phyloP scores from a whole-genome alignment of 1,140 invertebrate genomes.

The Trachymyrmex cornetzi region DNA sequence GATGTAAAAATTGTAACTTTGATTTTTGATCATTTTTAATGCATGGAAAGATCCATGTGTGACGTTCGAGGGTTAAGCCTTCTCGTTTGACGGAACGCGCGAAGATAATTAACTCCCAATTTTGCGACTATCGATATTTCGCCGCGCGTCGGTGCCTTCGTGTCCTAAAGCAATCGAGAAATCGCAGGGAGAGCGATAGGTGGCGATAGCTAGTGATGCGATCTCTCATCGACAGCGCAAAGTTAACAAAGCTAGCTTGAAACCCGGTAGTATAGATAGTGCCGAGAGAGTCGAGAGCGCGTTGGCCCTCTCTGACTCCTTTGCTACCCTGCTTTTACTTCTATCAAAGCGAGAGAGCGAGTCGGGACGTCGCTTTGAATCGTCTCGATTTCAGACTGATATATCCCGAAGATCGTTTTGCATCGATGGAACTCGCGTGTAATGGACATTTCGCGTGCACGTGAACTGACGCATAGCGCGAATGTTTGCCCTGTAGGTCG shows the following conservation, averaged over 20 bases:
- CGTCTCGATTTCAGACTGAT: conserved; percentile 58
- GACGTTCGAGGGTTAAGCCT: too few relatives aligned
- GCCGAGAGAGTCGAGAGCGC: conserved; percentile 37
- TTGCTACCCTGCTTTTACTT: conserved; percentile 62
- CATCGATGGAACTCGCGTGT: conserved; percentile 22
- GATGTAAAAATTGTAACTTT: too few relatives aligned
- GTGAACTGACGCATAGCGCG: not conserved
- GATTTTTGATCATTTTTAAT: too few relatives aligned
- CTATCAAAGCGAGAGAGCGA: conserved; percentile 64
- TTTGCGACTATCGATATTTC: conserved; percentile 29
- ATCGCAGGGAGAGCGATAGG: conserved; percentile 8
- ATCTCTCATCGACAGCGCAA: conserved; percentile 74
- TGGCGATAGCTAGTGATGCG: conserved; percentile 66
- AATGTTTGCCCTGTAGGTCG: not conserved
- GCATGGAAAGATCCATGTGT: too few relatives aligned
- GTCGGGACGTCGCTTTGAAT: conserved; percentile 42
- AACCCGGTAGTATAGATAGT: conserved; percentile 60
- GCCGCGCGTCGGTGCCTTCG: conserved; percentile 38
- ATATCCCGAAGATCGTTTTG: conserved; percentile 34
- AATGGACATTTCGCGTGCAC: conserved; percentile 59
- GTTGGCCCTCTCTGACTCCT: conserved; percentile 58
- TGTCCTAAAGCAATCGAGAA: conserved; percentile 27
- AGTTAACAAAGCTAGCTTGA: conserved; percentile 71
- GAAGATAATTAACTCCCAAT: conserved; percentile 6
- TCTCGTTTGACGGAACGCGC: not conserved